phyloP scores from a whole-genome alignment of 2,888 invertebrate species.

The Drosophila hamatofila region DNA sequence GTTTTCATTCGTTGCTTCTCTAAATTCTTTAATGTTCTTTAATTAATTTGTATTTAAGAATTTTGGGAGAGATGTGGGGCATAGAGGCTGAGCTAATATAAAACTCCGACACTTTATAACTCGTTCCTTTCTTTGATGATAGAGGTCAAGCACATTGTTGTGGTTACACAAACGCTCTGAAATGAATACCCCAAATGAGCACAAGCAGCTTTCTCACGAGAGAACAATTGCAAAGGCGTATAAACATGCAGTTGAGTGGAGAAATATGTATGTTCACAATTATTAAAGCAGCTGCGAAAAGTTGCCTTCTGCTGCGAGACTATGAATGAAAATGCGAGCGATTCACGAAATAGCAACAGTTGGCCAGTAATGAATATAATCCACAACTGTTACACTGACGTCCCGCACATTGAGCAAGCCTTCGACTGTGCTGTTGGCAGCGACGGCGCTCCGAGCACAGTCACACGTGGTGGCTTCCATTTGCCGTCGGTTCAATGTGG shows the following conservation, averaged over 20 bases:
- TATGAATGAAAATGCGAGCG: slow-evolving; percentile 47
- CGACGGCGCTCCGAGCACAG: slow-evolving; percentile 21
- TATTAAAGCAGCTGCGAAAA: slow-evolving; percentile 17
- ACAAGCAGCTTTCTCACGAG: slow-evolving; percentile 6
- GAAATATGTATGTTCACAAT: slow-evolving; percentile 21
- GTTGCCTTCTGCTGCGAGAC: not conserved
- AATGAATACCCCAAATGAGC: slow-evolving; percentile 1
- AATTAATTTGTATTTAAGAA: not conserved
- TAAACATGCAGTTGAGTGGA: slow-evolving; percentile 1
- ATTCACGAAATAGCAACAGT: slow-evolving; percentile 50
- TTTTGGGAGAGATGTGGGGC: not conserved
- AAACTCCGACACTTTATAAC: not conserved
- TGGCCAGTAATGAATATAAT: slow-evolving; percentile 29
- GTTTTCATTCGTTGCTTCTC: no score
- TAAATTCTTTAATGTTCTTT: no score
- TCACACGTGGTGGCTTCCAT: slow-evolving; percentile 67
- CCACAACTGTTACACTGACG: slow-evolving; percentile 23
- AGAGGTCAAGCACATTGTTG: slow-evolving; percentile 27
- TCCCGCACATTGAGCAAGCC: slow-evolving; percentile 1
- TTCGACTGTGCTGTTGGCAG: slow-evolving; percentile 6
- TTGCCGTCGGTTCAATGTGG: slow-evolving; percentile 35
- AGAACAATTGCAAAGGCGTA: not conserved
- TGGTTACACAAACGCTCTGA: slow-evolving; percentile 12
- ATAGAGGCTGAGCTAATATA: slow-evolving; percentile 5
- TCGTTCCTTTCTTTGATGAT: not conserved